phyloP scores from a whole-genome alignment of 2,888 invertebrate genomes.

The Tinea trinotella region DNA sequence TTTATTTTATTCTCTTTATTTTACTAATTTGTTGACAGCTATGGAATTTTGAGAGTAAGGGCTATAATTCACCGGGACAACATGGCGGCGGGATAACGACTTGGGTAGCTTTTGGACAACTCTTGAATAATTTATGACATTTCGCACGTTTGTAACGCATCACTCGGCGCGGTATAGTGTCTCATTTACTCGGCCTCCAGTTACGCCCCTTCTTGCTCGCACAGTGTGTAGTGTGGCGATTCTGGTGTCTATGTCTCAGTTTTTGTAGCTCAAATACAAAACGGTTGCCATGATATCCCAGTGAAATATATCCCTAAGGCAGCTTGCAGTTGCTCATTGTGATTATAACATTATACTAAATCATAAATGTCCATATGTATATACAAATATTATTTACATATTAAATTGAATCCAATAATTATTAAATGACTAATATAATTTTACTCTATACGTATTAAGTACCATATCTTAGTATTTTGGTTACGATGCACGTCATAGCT shows the following conservation, averaged over 20 bases:
- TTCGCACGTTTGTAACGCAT: no score
- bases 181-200: no score
- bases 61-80: no score
- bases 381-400: background rate
- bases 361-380: background rate
- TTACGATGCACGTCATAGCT: background rate
- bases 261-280: no score
- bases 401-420: background rate
- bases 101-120: no score
- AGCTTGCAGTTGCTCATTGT: constrained; percentile 3
- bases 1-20: background rate
- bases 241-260: no score
- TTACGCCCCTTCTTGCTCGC: no score
- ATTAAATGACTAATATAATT: background rate
- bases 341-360: background rate
- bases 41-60: background rate
- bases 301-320: background rate
- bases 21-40: background rate
- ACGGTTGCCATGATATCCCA: no score
- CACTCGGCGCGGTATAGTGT: no score
- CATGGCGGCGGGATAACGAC: no score
- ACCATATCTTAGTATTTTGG: constrained; percentile 17
- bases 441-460: background rate
- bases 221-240: no score
- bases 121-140: no score